phyloP scores from a whole-genome alignment of 2,797 vertebrate genomes.

The Epinephelus awoara region DNA sequence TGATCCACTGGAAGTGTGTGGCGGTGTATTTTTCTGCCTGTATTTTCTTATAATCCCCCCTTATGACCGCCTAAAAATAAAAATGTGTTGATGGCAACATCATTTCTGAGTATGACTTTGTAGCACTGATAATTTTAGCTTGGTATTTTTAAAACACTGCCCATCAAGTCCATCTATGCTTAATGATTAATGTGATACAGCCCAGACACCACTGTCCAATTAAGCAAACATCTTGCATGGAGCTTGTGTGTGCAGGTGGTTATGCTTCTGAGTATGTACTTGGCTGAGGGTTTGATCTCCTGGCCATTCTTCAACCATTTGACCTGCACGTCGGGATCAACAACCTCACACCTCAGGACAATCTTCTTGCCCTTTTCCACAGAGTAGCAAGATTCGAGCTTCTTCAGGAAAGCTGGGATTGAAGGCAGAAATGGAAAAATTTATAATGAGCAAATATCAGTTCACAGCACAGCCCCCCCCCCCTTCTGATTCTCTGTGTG shows the following conservation, averaged over 20 bases:
- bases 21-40: no score
- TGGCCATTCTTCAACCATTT: constrained; percentile 96
- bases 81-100: constrained; percentile 65
- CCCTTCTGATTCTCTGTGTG: not conserved
- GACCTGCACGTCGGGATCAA: constrained; percentile 86
- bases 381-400: constrained; percentile 90
- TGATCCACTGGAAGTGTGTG: no score
- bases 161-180: constrained; percentile 54
- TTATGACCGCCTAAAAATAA: constrained; percentile 78
- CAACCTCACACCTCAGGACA: constrained; percentile 89
- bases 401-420: constrained; percentile 89
- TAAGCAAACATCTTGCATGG: constrained; percentile 29
- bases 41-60: constrained; percentile 22
- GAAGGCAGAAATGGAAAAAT: not conserved
- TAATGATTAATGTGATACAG: constrained; percentile 42
- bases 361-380: constrained; percentile 93
- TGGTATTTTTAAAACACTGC: constrained; percentile 68
- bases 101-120: constrained; percentile 56
- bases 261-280: constrained; percentile 79
- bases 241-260: constrained; percentile 5
- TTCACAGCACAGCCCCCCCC: not conserved
- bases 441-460: constrained; percentile 19
- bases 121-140: constrained; percentile 70
- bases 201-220: constrained; percentile 18
- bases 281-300: constrained; percentile 92